phyloP scores from a whole-genome alignment of 2,888 invertebrate species.

The Caenorhabditis macrosperma region DNA sequence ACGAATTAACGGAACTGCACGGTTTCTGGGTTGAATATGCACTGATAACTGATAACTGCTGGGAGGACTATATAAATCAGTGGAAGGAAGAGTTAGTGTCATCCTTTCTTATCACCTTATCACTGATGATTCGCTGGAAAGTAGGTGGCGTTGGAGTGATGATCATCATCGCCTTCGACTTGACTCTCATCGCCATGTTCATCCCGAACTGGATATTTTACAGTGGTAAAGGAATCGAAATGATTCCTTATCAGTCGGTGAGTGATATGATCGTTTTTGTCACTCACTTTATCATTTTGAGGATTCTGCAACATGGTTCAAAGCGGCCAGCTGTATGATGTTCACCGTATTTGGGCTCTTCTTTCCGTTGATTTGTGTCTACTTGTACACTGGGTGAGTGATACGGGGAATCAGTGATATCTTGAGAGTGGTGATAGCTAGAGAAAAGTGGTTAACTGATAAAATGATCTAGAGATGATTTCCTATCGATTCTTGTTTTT shows the following conservation, averaged over 20 bases:
- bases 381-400: neutral
- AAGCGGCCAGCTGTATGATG: constrained; percentile 16
- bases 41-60: no score
- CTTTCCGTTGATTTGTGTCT: constrained; percentile 2
- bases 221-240: constrained; percentile 16
- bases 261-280: no score
- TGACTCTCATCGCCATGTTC: constrained; percentile 2
- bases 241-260: constrained; percentile 10
- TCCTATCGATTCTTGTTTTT: no score
- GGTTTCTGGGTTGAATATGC: no score
- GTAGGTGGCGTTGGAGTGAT: constrained; percentile 19
- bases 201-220: neutral
- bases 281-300: neutral
- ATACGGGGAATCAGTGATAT: neutral
- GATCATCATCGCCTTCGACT: neutral
- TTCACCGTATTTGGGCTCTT: constrained; percentile 14
- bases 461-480: no score
- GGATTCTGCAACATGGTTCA: constrained; percentile 7
- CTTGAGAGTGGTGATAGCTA: neutral
- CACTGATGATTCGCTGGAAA: constrained; percentile 8
- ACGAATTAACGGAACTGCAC: no score
- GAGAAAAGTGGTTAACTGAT: no score
- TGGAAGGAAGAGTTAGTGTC: no score
- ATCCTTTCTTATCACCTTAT: no score
- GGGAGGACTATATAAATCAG: no score